Base-by-base conservation (phyloP, 2,888 invertebrate species). In the Bruchidius siliquastri region DNA sequence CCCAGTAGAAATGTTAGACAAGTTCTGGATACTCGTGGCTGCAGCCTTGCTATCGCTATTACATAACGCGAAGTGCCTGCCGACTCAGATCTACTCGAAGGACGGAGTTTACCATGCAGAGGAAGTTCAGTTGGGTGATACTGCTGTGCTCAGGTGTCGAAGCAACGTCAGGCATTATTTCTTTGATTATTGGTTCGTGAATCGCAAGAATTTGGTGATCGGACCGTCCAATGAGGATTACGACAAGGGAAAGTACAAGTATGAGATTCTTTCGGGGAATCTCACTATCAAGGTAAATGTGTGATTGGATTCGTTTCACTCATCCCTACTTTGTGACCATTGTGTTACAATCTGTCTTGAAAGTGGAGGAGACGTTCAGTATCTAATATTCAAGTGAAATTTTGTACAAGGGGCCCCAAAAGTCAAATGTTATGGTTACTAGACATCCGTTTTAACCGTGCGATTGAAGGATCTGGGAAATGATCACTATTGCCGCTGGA, bases 171-270 rank as follows among this genome's bases (percentile, higher is more conserved):
- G 88, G 77, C 83, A 89, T 77, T 91, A 92, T 82, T 89, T 90
- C 80, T 92, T 92, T 80, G 88, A 91, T 88, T 91, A 91, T 83
- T 92, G 92, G 92, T 88, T 91, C 79, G 85, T 91, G 80, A 87
- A 87, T 77, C 88, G 89, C 70, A 76, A 74, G 20, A 88, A 88
- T 76, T 84, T 88, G 79, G 87, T 92, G 66, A 89, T 92, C 77
- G 91, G 92, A 0, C 92, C 92, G 22, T 90, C 90, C 67, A 91
- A 90, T 86, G 80, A 85, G 13, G 22, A 71, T 70, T 88, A 89
- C 82, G 89, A 92, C 84, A 87, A 87, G 77, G 86, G 87, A 70
- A 92, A 92, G 84, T 92, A 90, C 82, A 90, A 90, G 82, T 92
- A 91, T 85, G 91, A 92, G 86, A 91, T 92, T 18, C 86, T 92